Conservation (phyloP, 2,797 vertebrate genomes). For the Triplophysa yarkandensis region DNA sequence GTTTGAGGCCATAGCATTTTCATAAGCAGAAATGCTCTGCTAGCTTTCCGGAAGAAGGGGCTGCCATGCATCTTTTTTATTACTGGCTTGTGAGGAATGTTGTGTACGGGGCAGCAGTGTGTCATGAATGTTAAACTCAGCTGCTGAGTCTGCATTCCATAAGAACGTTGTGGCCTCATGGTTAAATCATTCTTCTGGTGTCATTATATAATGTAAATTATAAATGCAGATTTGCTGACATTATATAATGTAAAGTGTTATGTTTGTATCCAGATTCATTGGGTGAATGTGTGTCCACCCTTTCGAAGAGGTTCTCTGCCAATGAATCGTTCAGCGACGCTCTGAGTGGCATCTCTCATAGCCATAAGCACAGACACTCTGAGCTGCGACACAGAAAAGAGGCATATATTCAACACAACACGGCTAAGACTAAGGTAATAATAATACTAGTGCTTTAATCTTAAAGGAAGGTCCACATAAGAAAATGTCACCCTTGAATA, state of each 20-base stretch:
- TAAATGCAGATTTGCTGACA: constrained; percentile 26
- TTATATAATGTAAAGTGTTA: neutral
- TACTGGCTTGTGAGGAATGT: constrained; percentile 47
- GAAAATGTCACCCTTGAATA: too few species aligned
- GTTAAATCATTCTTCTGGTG: neutral
- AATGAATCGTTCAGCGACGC: constrained; percentile 71
- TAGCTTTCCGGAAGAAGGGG: constrained; percentile 54
- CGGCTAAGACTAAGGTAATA: constrained; percentile 68
- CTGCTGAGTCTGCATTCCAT: constrained; percentile 64
- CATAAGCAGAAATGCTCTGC: constrained; percentile 48
- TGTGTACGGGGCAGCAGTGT: constrained; percentile 31
- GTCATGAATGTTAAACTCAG: constrained; percentile 21
- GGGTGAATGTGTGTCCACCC: constrained; percentile 76
- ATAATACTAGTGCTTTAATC: neutral
- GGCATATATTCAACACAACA: constrained; percentile 67
- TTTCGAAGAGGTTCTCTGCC: constrained; percentile 75
- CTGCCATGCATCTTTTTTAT: constrained; percentile 3
- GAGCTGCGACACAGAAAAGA: constrained; percentile 78
- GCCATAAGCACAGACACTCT: constrained; percentile 74
- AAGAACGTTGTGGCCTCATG: constrained; percentile 18
- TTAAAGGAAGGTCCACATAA: neutral
- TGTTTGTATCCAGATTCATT: constrained; percentile 65
- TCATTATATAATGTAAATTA: too few species aligned
- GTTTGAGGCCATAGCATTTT: constrained; percentile 62
- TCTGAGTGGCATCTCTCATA: constrained; percentile 68